These are phyloP conservation scores for Oenanthe melanoleuca DNA, from an alignment of 2,113 vertebrate genomes.

Conservation along the genomic window DNA sequence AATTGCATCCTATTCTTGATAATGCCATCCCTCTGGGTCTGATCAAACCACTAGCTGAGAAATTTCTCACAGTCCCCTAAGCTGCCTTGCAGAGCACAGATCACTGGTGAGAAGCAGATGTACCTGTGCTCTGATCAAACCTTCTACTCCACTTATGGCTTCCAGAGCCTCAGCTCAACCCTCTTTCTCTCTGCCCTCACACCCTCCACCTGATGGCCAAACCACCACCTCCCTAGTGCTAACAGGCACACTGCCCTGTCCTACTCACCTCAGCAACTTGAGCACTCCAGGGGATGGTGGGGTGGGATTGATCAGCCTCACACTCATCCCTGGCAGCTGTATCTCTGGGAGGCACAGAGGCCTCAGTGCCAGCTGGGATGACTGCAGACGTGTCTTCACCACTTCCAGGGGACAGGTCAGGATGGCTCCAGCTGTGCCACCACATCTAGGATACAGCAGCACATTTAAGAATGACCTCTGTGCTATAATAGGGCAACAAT, in stretches of 20 bases:
- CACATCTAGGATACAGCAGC: conserved; percentile 37
- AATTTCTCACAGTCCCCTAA: not conserved
- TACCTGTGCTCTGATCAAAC: not conserved
- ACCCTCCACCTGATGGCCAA: not conserved
- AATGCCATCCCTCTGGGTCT: not conserved
- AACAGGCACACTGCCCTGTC: not conserved
- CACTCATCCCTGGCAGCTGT: conserved; percentile 45
- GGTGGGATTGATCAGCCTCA: conserved; percentile 31
- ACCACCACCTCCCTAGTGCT: not conserved
- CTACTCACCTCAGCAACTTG: conserved; percentile 59
- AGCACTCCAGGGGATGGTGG: conserved; percentile 47
- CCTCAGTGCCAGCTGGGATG: conserved; percentile 42
- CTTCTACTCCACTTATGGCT: not conserved
- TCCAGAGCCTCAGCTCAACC: not conserved
- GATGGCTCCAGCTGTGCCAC: conserved; percentile 70
- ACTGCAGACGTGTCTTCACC: conserved; percentile 72
- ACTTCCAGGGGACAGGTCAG: conserved; percentile 74
- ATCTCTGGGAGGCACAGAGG: conserved; percentile 54
- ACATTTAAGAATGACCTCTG: not conserved
- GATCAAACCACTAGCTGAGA: not conserved
- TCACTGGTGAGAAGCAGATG: not conserved
- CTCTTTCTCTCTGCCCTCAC: not conserved
- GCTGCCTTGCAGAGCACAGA: not conserved
- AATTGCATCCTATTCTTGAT: not conserved
- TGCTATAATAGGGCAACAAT: not conserved